These are phyloP conservation scores for Actenoides lindsayi DNA, from an alignment of 2,113 vertebrate species.

Conservation along the genomic window DNA sequence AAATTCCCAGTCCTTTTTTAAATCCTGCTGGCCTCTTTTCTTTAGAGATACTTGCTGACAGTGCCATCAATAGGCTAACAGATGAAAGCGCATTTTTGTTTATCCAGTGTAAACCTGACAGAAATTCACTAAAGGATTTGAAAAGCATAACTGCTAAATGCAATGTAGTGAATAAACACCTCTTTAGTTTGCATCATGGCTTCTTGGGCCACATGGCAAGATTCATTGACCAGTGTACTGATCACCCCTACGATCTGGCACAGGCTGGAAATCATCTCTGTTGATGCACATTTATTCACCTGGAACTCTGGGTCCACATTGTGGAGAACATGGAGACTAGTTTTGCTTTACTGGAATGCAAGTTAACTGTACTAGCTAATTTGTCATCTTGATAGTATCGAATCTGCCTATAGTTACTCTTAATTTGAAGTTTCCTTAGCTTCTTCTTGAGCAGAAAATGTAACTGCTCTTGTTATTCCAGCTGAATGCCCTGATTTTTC, in stretches of 20 bases:
- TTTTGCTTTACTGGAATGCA: not conserved
- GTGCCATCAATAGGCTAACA: not conserved
- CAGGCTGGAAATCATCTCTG: not conserved
- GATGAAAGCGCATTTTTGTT: not conserved
- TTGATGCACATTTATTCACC: not conserved
- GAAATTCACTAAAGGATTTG: not conserved
- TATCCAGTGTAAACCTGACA: not conserved
- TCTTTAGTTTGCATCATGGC: not conserved
- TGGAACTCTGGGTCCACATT: not conserved
- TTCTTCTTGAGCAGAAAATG: not conserved
- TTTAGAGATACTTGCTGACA: not conserved
- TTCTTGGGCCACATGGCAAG: not conserved
- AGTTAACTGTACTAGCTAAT: not conserved
- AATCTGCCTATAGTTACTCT: not conserved
- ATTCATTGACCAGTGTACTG: not conserved
- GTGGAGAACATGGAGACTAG: not conserved
- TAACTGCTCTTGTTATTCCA: not conserved
- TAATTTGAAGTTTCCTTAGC: not conserved
- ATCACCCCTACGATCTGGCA: fast-evolving
- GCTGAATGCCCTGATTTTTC: not conserved
- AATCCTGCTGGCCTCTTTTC: not conserved
- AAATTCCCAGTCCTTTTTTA: not conserved
- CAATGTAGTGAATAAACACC: not conserved
- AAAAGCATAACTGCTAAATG: not conserved
- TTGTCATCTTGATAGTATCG: not conserved